A percentile compares a stretch with the other conserved stretches of the same genome.
Conservation (phyloP, 2,797 vertebrate genomes). For the Acrossocheilus wenchowensis region DNA sequence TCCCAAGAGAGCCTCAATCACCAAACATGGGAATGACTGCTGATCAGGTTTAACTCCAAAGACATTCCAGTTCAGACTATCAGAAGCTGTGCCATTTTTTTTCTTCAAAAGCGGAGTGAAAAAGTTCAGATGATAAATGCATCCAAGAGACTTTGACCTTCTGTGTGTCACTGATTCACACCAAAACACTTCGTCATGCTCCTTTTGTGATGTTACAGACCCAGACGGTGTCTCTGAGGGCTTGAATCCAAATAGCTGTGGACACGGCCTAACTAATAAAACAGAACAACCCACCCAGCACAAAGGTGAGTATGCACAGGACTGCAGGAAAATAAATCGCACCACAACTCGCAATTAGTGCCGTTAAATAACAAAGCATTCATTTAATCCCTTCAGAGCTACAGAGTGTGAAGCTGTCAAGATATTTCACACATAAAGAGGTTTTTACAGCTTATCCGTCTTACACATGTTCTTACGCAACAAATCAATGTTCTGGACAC, state of each 20-base stretch:
- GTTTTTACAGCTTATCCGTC: slow-evolving; percentile 52
- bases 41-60: slow-evolving; percentile 38
- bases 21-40: slow-evolving; percentile 55
- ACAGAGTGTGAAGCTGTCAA: slow-evolving; percentile 9
- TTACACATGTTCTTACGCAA: slow-evolving; percentile 43
- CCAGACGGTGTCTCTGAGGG: slow-evolving; percentile 3
- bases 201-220: not conserved
- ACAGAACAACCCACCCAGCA: slow-evolving; percentile 3
- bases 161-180: slow-evolving; percentile 29
- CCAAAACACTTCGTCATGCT: slow-evolving; percentile 23
- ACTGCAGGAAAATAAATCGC: not conserved
- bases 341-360: slow-evolving; percentile 41
- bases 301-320: slow-evolving; percentile 28
- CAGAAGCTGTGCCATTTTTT: slow-evolving; percentile 38
- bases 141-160: slow-evolving; percentile 28
- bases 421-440: slow-evolving; percentile 27
- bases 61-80: slow-evolving; percentile 46
- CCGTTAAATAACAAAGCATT: slow-evolving; percentile 45
- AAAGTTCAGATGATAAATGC: slow-evolving; percentile 37
- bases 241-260: slow-evolving; percentile 5
- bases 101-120: slow-evolving; percentile 34
- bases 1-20: slow-evolving; percentile 40
- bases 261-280: slow-evolving; percentile 17
- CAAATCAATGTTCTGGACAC: slow-evolving; percentile 44
- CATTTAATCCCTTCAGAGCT: slow-evolving; percentile 15